Percentiles rank a stretch among this genome's conserved stretches.
These are phyloP conservation scores for Drosophila silvestris DNA, from an alignment of 2,888 invertebrate genomes.

Conservation along the genomic window DNA sequence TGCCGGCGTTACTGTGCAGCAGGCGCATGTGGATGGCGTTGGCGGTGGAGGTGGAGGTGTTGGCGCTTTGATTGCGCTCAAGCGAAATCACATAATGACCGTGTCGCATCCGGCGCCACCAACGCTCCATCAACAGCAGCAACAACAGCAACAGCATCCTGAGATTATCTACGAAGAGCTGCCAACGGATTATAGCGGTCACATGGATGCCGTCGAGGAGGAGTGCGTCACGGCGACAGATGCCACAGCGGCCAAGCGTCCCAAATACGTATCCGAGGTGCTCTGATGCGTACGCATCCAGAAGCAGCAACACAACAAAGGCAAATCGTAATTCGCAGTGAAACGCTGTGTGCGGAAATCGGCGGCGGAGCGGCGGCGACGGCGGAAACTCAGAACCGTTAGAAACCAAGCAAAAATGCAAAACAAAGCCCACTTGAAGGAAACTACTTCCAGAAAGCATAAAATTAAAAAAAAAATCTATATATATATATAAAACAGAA, in stretches of 20 bases:
- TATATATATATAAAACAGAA: conserved; percentile 13
- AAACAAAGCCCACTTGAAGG: conserved; percentile 55
- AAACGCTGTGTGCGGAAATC: conserved; percentile 20
- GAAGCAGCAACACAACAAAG: conserved; percentile 63
- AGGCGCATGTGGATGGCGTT: conserved; percentile 60
- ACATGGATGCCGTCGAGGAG: conserved; percentile 82
- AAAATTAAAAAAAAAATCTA: conserved; percentile 36
- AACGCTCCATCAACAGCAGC: conserved; percentile 70
- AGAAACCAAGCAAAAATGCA: conserved; percentile 41
- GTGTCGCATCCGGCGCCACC: conserved; percentile 69
- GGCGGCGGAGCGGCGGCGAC: conserved; percentile 15
- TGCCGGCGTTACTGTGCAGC: conserved; percentile 66
- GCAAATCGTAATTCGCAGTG: conserved; percentile 52
- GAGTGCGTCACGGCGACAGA: conserved; percentile 76
- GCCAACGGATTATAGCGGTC: conserved; percentile 84
- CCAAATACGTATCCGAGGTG: conserved; percentile 84
- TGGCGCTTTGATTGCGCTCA: conserved; percentile 83
- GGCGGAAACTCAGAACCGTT: conserved; percentile 30
- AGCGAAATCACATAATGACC: conserved; percentile 83
- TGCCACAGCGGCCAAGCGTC: conserved; percentile 80
- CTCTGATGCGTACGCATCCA: conserved; percentile 83
- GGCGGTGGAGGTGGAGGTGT: conserved; percentile 65
- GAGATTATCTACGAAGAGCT: conserved; percentile 83
- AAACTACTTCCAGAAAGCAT: conserved; percentile 50
- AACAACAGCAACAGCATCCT: conserved; percentile 73